Base-by-base conservation (phyloP, 2,888 invertebrate genomes). In the Cryptocephalus moraei region DNA sequence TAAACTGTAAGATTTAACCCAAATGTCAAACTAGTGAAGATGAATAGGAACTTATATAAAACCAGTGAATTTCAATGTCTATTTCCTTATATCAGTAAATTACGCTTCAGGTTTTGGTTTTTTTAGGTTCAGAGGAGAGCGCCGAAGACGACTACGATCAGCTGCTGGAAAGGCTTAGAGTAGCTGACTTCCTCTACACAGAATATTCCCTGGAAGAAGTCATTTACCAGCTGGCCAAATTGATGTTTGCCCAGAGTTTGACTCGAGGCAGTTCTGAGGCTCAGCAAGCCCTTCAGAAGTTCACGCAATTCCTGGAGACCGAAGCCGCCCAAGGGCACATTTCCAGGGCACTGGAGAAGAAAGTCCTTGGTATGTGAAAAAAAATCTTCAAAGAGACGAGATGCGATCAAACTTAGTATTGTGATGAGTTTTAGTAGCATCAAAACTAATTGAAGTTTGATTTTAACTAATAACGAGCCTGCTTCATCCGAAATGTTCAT, bases 141-240 rank as follows among this genome's bases (percentile, higher is more conserved):
- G 41, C 52, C 31, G 60, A 60, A 14, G 62, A 62, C 39, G 83
- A 84, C 52, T 83, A 84, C 61, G 82, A 83, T 57, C 83, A 84
- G 58, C 74, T 82, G 59, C 72, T 82, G 65, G 84, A 85, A 50
- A 75, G 82, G 51, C 71, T 84, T 52, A 78, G 80, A 58, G 77
- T 84, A 1, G 81, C 84, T 0, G 85, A 84, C 60, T 80, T 80
- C 45, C 73, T 85, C 8, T 84, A 85, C 71, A 83, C 84, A 1
- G 84, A 86, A 65, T 85, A 84, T 62, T 81, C 83, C 1, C 71
- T 87, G 46, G 86, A 86, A 67, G 86, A 86, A 68, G 82, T 88
- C 13, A 84, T 88, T 53, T 88, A 88, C 64, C 86, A 86, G 59
- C 72, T 88, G 43, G 86, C 86, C 14, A 86, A 86, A 75, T 84